Evolutionary conservation across 2,888 invertebrate species (phyloP).

Genomic region (Hermodice carunculata): DNA sequence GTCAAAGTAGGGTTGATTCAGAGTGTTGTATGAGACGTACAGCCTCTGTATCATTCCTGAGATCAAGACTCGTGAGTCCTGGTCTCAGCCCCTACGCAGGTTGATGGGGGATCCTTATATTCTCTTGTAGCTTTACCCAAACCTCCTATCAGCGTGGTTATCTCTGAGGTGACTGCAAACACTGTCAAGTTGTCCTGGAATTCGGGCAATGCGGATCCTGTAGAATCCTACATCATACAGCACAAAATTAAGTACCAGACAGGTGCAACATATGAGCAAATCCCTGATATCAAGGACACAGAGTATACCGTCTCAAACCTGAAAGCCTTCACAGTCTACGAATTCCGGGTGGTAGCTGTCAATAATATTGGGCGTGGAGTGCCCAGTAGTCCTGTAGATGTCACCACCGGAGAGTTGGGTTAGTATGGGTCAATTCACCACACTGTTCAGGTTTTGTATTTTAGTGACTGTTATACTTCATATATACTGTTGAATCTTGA

Average conservation of each 20-base stretch:
- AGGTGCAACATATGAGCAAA: constrained; percentile 80
- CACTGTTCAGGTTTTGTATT: neutral
- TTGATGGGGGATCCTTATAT: too few species aligned
- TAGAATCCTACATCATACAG: constrained; percentile 96
- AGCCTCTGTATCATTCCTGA: too few species aligned
- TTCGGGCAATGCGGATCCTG: constrained; percentile 75
- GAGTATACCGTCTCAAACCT: constrained; percentile 85
- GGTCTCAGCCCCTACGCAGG: too few species aligned
- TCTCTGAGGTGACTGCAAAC: constrained; percentile 93
- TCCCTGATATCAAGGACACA: constrained; percentile 92
- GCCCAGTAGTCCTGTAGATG: constrained; percentile 87
- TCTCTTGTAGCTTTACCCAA: constrained; percentile 95
- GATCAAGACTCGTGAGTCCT: too few species aligned
- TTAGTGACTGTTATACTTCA: neutral
- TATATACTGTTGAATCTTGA: constrained; percentile 2
- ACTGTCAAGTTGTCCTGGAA: constrained; percentile 92
- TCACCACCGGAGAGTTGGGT: constrained; percentile 98
- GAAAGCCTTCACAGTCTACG: constrained; percentile 95
- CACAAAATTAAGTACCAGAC: constrained; percentile 91
- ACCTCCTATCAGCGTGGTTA: constrained; percentile 88
- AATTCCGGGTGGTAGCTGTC: constrained; percentile 94
- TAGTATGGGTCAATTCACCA: constrained; percentile 49
- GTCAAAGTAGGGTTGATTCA: too few species aligned
- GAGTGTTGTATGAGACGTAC: too few species aligned
- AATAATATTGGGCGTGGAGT: constrained; percentile 94